phyloP scores from a whole-genome alignment of 2,113 vertebrate genomes.

The Nothocercus julius region DNA sequence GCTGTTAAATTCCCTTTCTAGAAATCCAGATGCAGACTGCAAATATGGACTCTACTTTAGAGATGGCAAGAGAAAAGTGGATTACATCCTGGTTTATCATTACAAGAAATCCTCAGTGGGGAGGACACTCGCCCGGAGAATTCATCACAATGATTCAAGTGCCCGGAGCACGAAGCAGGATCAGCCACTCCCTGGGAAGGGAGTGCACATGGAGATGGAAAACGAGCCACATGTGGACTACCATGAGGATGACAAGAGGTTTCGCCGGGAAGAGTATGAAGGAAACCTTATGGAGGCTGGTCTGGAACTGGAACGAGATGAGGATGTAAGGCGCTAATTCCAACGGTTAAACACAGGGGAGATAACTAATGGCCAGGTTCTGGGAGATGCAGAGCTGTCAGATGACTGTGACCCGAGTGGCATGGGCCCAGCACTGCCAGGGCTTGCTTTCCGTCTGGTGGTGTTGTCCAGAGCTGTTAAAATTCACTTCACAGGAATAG shows the following conservation, averaged over 20 bases:
- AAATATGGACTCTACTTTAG: conserved; percentile 86
- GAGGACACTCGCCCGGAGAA: conserved; percentile 58
- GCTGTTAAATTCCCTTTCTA: conserved; percentile 82
- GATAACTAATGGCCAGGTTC: background rate
- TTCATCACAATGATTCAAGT: conserved; percentile 73
- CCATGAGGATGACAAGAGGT: conserved; percentile 88
- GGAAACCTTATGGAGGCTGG: conserved; percentile 90
- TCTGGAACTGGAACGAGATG: conserved; percentile 91
- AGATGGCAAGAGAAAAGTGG: conserved; percentile 88
- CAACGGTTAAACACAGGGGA: background rate
- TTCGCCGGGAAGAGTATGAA: conserved; percentile 89
- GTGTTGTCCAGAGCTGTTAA: background rate
- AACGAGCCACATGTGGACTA: conserved; percentile 77
- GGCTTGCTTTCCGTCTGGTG: background rate
- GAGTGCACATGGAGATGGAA: conserved; percentile 75
- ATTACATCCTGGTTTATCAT: conserved; percentile 92
- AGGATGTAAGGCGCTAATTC: conserved; percentile 79
- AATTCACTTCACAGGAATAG: background rate
- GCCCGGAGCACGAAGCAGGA: conserved; percentile 70
- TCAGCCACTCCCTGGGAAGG: conserved; percentile 71
- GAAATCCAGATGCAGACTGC: conserved; percentile 75
- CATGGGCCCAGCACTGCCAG: background rate
- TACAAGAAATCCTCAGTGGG: conserved; percentile 80
- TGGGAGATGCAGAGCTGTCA: background rate
- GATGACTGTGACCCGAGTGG: background rate